Conservation (phyloP, 2,888 invertebrate genomes). For the Cheilosia impressa region DNA sequence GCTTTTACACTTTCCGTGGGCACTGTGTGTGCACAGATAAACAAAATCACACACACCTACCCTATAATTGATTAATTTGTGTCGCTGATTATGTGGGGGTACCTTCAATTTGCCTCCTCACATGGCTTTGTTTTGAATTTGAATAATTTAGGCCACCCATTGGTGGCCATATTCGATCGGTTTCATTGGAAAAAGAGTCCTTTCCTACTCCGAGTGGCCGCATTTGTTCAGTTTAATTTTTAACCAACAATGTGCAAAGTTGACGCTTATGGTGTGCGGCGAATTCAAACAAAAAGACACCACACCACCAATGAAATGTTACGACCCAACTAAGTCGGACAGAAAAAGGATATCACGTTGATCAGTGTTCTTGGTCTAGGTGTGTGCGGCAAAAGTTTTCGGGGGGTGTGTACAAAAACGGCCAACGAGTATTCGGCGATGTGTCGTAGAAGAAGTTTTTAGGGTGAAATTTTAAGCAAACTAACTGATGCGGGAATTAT, state of each 20-base stretch:
- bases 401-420: conserved; percentile 1
- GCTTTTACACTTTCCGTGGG: conserved; percentile 8
- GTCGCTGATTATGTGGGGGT: conserved; percentile 1
- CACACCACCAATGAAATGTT: conserved; percentile 24
- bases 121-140: conserved; percentile 57
- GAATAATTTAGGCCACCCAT: conserved; percentile 47
- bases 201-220: not conserved
- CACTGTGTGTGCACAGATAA: conserved; percentile 38
- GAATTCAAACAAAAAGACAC: conserved; percentile 3
- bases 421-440: not conserved
- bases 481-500: conserved; percentile 37
- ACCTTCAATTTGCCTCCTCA: not conserved
- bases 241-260: conserved; percentile 17
- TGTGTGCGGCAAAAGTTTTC: conserved; percentile 27
- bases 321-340: conserved; percentile 2
- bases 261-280: conserved; percentile 8
- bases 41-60: conserved; percentile 40
- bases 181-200: not conserved
- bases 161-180: not conserved
- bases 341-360: conserved; percentile 6
- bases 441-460: conserved; percentile 12
- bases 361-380: not conserved
- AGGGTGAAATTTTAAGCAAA: not conserved
- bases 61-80: conserved; percentile 48
- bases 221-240: conserved; percentile 33